Conservation (phyloP, 2,797 vertebrate genomes). For the Pantherophis alleghaniensis region DNA sequence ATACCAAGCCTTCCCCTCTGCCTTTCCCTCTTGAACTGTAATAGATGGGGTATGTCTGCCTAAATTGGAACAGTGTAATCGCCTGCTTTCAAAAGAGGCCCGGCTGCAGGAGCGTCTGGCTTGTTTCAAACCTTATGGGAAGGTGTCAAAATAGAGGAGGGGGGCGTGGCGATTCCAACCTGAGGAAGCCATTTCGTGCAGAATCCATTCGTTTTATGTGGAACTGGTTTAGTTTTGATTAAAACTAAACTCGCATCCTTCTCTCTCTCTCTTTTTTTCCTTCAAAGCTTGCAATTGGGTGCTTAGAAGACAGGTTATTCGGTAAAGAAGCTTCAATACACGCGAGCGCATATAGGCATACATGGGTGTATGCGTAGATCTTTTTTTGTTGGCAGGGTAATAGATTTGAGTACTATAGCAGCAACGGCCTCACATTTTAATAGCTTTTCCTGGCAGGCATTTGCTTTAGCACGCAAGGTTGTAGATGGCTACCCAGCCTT, state of each 20-base stretch:
- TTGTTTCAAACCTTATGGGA: not conserved
- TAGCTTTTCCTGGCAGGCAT: not conserved
- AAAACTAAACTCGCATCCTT: not conserved
- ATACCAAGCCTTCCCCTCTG: not conserved
- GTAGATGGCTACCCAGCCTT: not conserved
- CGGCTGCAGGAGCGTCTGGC: not conserved
- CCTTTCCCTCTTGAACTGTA: conserved; percentile 4
- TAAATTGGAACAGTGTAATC: not conserved
- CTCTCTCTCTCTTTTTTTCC: not conserved
- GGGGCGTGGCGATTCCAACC: not conserved
- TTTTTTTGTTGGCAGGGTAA: not conserved
- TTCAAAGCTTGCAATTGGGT: not conserved
- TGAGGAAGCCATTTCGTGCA: not conserved
- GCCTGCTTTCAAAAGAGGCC: not conserved
- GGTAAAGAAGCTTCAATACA: not conserved
- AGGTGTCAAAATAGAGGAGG: not conserved
- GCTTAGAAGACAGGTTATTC: not conserved
- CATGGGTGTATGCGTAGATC: not conserved
- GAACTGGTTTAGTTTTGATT: not conserved
- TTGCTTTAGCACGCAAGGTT: not conserved
- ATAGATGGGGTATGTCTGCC: conserved; percentile 12
- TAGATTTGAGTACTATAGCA: not conserved
- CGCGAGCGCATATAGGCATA: not conserved
- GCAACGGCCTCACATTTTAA: not conserved
- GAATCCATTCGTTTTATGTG: not conserved